Base-by-base conservation (phyloP, 2,888 invertebrate genomes). In the Vanessa cardui region DNA sequence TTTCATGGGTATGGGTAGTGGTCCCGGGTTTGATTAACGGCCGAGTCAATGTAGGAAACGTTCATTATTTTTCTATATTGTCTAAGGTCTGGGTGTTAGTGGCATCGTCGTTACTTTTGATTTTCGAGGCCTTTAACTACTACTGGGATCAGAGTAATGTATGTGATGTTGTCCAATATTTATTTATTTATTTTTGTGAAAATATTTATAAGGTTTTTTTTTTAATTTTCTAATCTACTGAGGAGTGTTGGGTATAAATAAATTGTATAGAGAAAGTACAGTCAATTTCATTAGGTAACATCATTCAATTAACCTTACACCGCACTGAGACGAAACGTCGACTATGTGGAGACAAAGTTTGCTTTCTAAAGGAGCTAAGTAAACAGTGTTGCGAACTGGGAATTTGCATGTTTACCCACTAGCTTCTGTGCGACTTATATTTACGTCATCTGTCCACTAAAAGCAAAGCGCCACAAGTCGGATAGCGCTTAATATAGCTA, bases 351-450 rank as follows among this genome's bases (percentile, higher is more conserved):
- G 79, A 77, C 78, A 74, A 86, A 86, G 84, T 89, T 87, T 80
- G 79, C 79, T 83, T 84, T 80, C 77, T 69, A 74, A 81, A 84
- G 83, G 80, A 79, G 77, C 74, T 80, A 75, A 75, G 76, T 80
- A 87, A 87, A 89, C 84, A 86, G 76, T 61, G 75, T 82, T 83
- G 85, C 83, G 83, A 83, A 84, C 85, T 85, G 85, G 79, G 82
- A 86, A 85, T 88, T 86, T 86, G 81, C 84, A 82, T 86, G 83
- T 87, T 85, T 84, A 83, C 84, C 77, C 73, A 65, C 68, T 66
- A 62, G 64, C 69, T 68, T 69, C 71, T 68, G 66, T 49, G 60
- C 50, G 56, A 56, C 56, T 56, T 56, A 54, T 18, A 18, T 31
- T 61, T 56, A 54, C 21, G 39, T 44, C 46, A 15, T n/a, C 46